Percentiles rank a stretch among this genome's conserved stretches.
Evolutionary conservation across 2,888 invertebrate species (phyloP).

Genomic region (Acanthopleura granulata): DNA sequence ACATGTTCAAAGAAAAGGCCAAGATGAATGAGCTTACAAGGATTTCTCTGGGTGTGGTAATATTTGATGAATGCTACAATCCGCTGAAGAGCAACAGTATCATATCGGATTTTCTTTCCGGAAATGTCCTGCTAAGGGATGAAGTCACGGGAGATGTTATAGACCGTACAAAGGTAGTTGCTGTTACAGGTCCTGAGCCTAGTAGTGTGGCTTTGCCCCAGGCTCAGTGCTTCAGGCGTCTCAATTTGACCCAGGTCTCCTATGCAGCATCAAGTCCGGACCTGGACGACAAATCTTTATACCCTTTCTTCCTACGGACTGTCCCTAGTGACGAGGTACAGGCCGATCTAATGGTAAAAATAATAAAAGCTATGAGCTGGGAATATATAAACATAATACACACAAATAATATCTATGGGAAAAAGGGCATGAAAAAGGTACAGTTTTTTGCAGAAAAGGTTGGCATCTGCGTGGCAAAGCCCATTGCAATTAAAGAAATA

Average conservation of each 20-base stretch:
- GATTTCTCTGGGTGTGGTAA: constrained; percentile 54
- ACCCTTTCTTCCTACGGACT: constrained; percentile 61
- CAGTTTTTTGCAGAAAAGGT: constrained; percentile 36
- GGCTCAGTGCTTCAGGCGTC: constrained; percentile 43
- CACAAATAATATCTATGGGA: constrained; percentile 59
- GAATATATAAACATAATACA: constrained; percentile 55
- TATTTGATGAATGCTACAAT: constrained; percentile 61
- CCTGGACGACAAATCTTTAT: constrained; percentile 51
- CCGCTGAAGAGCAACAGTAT: constrained; percentile 18
- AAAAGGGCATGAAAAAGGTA: constrained; percentile 50
- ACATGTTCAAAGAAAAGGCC: constrained; percentile 24
- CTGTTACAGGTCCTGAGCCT: constrained; percentile 73
- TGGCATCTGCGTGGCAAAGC: constrained; percentile 51
- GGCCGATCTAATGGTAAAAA: constrained; percentile 49
- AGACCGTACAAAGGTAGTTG: constrained; percentile 51
- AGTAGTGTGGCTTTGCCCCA: constrained; percentile 55
- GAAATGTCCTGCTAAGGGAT: constrained; percentile 33
- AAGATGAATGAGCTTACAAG: constrained; percentile 24
- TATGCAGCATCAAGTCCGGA: constrained; percentile 56
- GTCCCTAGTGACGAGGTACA: constrained; percentile 61
- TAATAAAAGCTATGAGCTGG: constrained; percentile 52
- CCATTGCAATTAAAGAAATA: constrained; percentile 40
- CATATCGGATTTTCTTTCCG: constrained; percentile 32
- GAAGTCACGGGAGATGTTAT: constrained; percentile 29
- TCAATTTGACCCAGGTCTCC: constrained; percentile 55